These are phyloP conservation scores for Virgularia gustaviana DNA, from an alignment of 92 coral and sea anemone genomes.

Conservation along the genomic window DNA sequence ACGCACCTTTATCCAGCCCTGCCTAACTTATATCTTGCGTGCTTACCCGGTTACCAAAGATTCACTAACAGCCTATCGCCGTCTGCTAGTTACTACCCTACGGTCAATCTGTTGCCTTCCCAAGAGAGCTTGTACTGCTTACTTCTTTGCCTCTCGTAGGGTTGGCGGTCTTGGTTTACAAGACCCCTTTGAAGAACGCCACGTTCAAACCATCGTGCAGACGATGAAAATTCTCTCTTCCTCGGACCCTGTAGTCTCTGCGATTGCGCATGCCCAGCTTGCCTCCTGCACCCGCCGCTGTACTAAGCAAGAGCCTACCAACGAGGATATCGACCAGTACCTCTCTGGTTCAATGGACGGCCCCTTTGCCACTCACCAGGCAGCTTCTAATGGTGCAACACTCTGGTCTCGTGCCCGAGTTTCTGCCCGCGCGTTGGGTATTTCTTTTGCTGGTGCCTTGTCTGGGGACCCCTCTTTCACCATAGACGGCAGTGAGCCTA, in stretches of 20 bases:
- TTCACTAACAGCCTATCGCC: not conserved
- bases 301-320: not conserved
- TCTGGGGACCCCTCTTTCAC: not conserved
- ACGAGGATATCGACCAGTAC: not conserved
- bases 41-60: too few species aligned
- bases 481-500: too few species aligned
- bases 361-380: not conserved
- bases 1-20: too few species aligned
- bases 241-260: constrained; percentile 10
- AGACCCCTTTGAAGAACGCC: constrained; percentile 21
- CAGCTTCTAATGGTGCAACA: not conserved
- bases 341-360: constrained; percentile 13
- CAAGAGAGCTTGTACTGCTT: not conserved
- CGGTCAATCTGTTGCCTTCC: constrained; percentile 24
- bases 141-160: constrained; percentile 18
- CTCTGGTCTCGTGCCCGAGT: constrained; percentile 1
- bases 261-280: constrained; percentile 9
- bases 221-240: constrained; percentile 13
- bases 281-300: constrained; percentile 3
- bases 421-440: not conserved
- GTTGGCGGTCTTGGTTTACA: constrained; percentile 22
- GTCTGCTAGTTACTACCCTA: constrained; percentile 6
- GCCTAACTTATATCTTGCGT: too few species aligned
- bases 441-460: not conserved
- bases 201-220: constrained; percentile 10